Evolutionary conservation across 2,797 vertebrate genomes (phyloP).

Genomic region (Eleutherodactylus coqui): DNA sequence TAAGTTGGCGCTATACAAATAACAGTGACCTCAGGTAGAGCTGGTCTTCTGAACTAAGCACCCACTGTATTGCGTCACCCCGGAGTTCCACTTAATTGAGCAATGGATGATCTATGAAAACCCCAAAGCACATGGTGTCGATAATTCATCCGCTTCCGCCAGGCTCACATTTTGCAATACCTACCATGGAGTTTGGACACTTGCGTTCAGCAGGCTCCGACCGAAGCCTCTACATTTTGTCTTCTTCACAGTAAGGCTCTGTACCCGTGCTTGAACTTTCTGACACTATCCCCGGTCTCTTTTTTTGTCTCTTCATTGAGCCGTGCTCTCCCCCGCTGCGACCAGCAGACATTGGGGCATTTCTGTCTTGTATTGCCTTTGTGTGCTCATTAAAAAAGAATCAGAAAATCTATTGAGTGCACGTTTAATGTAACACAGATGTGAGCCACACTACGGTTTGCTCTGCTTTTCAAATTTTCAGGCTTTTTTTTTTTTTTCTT

Average conservation of each 20-base stretch:
- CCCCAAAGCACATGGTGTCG: neutral
- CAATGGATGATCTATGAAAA: neutral
- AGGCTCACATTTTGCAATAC: neutral
- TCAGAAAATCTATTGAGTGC: constrained; percentile 74
- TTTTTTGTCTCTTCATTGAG: constrained; percentile 65
- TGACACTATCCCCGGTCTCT: constrained; percentile 58
- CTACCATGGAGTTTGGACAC: neutral
- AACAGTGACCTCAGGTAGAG: too few species aligned
- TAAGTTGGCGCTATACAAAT: too few species aligned
- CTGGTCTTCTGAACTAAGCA: neutral
- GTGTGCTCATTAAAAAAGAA: constrained; percentile 76
- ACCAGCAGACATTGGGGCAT: constrained; percentile 69
- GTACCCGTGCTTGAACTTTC: constrained; percentile 47
- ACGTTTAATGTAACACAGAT: constrained; percentile 78
- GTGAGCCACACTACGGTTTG: constrained; percentile 71
- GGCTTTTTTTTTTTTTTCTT: constrained; percentile 65
- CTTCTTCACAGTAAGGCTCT: constrained; percentile 51
- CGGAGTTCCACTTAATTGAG: neutral
- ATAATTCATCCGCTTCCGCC: neutral
- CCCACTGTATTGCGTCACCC: too few species aligned
- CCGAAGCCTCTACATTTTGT: constrained; percentile 21
- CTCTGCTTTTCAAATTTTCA: constrained; percentile 74
- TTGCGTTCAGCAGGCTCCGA: neutral
- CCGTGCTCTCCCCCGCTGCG: constrained; percentile 67
- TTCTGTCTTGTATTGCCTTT: constrained; percentile 70